Evolutionary conservation across 2,888 invertebrate species (phyloP), one percentile per base, ranked within the genome.

Genomic region (Micropterix aruncella): DNA sequence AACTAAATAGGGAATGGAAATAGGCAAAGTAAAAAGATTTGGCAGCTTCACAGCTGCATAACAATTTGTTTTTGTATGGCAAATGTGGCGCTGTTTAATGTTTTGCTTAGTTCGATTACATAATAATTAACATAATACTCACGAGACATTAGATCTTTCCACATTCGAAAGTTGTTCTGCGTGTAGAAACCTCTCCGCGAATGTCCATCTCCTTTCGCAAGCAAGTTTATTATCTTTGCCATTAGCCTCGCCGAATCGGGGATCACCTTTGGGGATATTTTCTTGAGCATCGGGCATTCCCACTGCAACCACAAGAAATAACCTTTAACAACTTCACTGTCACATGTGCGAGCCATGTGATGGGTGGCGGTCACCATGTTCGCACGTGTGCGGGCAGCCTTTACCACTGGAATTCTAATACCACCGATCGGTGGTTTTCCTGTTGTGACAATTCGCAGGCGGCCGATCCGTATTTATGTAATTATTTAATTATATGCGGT

Each of bases 111-210:
- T n/a, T n/a, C n/a, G n/a, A n/a, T n/a, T n/a, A n/a, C n/a, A n/a
- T n/a, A n/a, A n/a, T n/a, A n/a, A n/a, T n/a, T n/a, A n/a, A n/a
- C n/a, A n/a, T n/a, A n/a, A n/a, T n/a, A 73, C 85, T 79, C 71
- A 92, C 92, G 93, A 42, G 92, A 88, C 88, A 91, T 89, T 16
- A 93, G 65, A 63, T 92, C 88, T 56, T 83, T 81, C 67, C 89
- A 92, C 63, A 77, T 81, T 45, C 90, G 71, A 52, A 75, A 88
- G 9, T 74, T 75, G 2, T 72, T 79, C 18, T 79, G 72, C 0
- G 80, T 73, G 55, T 87, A 86, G 60, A 78, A 83, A 1, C 80
- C 77, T 45, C 77, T 74, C 51, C 77, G 70, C 9, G 74, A 62
- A 51, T 75, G 74, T 1, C 86, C 87, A 40, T 84, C 84, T 41